Base-by-base conservation (phyloP, 2,113 vertebrate genomes). In the Pleuronectes platessa region DNA sequence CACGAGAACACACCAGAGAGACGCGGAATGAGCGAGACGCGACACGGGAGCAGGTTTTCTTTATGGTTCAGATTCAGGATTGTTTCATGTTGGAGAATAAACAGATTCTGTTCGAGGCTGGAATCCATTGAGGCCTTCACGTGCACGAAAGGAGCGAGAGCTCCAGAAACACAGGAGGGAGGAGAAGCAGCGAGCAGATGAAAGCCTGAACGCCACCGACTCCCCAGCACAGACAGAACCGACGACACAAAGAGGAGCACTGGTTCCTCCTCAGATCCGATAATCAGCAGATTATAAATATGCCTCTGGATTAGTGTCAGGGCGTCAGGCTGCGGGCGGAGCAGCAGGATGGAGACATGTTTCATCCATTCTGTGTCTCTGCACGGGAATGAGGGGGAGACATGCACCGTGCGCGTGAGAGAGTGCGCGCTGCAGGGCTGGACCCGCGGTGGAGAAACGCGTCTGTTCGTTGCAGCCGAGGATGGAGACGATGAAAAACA, bases 91-190 rank as follows among this genome's bases (percentile, higher is more conserved):
- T 17, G 7, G 0, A 23, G 12, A 54, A 71, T 54, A 62, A 68
- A 72, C 1, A 2, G 21, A 58, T 53, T 2, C 12, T 20, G 2
- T 51, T n/a, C 13, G 18, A 20, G 20, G 67, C 53, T 35, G 23
- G 67, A 76, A 69, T 40, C 51, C 71, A 20, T 61, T 56, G 12
- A 75, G 84, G 83, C 74, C 81, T 35, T 31, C 15, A 58, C 42
- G 55, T 71, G 51, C 23, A 62, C 71, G 71, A 71, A 74, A 79
- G 63, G 71, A 27, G 73, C 62, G 91, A 93, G 90, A 65, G 81
- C 88, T 89, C 88, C 84, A 92, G 90, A 92, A 93, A 68, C 79
- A 82, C 53, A 42, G 69, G 53, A 60, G 35, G 27, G 27, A 40
- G 17, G 60, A 51, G 47, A 51, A 2, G 47, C 14, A 49, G 3